phyloP scores from a whole-genome alignment of 2,888 invertebrate genomes.

The Serripes groenlandicus region DNA sequence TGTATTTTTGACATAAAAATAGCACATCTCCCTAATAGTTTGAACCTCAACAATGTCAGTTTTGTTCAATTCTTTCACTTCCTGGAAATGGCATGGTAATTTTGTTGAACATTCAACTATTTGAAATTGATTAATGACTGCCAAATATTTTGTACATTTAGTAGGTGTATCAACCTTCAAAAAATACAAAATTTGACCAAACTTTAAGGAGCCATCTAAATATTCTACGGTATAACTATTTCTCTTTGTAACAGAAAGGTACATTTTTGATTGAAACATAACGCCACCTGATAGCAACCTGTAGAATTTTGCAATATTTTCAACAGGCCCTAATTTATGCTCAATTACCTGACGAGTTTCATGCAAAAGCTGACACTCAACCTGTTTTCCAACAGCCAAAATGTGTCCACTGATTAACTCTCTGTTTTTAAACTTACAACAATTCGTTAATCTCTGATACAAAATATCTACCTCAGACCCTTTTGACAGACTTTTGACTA shows the following conservation, averaged over 20 bases:
- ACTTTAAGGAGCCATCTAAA: conserved; percentile 6
- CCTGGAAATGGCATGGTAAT: no score
- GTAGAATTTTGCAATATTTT: conserved; percentile 26
- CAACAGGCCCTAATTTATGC: conserved; percentile 19
- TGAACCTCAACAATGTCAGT: no score
- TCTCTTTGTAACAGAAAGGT: conserved; percentile 25
- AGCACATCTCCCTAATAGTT: no score
- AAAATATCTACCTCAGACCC: conserved; percentile 31
- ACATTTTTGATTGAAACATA: conserved; percentile 36
- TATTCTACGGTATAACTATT: conserved; percentile 33
- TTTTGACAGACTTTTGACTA: conserved; percentile 18
- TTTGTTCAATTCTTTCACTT: no score
- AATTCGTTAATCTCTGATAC: conserved; percentile 25
- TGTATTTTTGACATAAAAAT: no score
- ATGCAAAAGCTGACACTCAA: conserved; percentile 33
- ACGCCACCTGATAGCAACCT: conserved; percentile 20
- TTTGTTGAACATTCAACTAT: conserved; percentile 20
- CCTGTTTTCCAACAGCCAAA: conserved; percentile 26
- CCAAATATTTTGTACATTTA: conserved; percentile 24
- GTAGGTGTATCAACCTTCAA: conserved; percentile 18
- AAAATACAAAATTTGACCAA: conserved; percentile 29
- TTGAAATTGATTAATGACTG: conserved; percentile 24
- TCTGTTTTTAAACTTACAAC: conserved; percentile 26
- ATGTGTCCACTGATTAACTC: conserved; percentile 12
- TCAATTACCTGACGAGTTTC: conserved; percentile 24